phyloP scores from a whole-genome alignment of 2,888 invertebrate genomes.

The Alviniconcha strummeri region DNA sequence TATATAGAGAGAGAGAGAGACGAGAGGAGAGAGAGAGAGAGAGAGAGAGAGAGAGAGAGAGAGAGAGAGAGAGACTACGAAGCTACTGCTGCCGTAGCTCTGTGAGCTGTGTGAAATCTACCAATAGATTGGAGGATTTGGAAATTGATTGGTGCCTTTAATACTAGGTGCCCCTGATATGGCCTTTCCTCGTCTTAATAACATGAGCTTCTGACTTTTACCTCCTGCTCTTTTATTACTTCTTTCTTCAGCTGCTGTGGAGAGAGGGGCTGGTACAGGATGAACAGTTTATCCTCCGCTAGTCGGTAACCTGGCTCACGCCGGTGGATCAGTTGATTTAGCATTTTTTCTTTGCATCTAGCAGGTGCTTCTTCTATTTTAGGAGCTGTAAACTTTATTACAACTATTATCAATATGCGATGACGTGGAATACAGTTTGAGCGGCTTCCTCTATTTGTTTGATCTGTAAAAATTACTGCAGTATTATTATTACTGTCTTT shows the following conservation, averaged over 20 bases:
- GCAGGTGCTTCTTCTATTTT: conserved; percentile 82
- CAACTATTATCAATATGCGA: conserved; percentile 85
- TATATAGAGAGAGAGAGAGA: no score
- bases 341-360: conserved; percentile 86
- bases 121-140: conserved; percentile 86
- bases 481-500: conserved; percentile 81
- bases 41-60: no score
- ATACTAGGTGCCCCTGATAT: conserved; percentile 87
- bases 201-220: conserved; percentile 88
- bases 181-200: conserved; percentile 88
- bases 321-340: conserved; percentile 83
- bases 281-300: conserved; percentile 87
- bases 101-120: no score
- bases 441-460: conserved; percentile 83
- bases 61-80: no score
- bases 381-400: conserved; percentile 87
- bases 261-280: conserved; percentile 84
- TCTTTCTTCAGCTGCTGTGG: conserved; percentile 80
- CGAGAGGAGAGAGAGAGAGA: no score
- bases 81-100: no score
- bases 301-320: conserved; percentile 80
- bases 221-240: conserved; percentile 82
- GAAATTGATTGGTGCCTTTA: conserved; percentile 86
- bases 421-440: conserved; percentile 79
- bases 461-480: conserved; percentile 82